Evolutionary conservation across 1,140 invertebrate species (phyloP), one percentile per base, ranked within the genome.

Genomic region (Patella vulgata): DNA sequence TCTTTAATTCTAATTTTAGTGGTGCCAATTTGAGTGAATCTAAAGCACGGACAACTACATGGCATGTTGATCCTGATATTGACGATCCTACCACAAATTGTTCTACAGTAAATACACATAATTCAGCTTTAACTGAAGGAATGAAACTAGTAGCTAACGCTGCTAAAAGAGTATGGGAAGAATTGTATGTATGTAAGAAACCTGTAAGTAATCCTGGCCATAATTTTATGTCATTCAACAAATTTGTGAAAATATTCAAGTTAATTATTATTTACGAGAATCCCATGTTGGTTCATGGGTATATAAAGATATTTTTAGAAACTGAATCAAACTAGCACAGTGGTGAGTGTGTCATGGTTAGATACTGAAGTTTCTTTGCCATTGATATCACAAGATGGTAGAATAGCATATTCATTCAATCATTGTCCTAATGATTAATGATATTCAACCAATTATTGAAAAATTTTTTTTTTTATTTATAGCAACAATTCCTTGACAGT

Each of bases 151-250:
- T 98, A 85, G 90, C 91, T 2, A 85, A 82, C 42, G 95, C 95
- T 17, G 95, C 96, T 0, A 90, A 90, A 39, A 88, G 95, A 67
- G 95, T 99, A 0, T 99, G 97, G 97, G 95, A 97, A 74, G 96
- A 98, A 83, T 83, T 99, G 8, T 99, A 97, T 79, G 91, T 95
- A 1, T 94, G 91, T 74, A 99, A 98, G 79, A 98, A 98, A 85
- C 94, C 94, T 0, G 93, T 96, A 63, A 74, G 77, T 77, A 28
- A 62, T 36, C n/a, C n/a, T 12, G 30, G 19, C 21, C 36, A 47
- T 58, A 3, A 56, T 30, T 31, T 28, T 3, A 3, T 14, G n/a
- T 21, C 23, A 48, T 27, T 9, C 14, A 17, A 30, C 25, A 11
- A 19, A 6, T n/a, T 2, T 14, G 21, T 21, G 19, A 19, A 14